A percentile compares a stretch with the other conserved stretches of the same genome.
Evolutionary conservation across 1,140 invertebrate genomes (phyloP).

Genomic region (Drosophila melanica): DNA sequence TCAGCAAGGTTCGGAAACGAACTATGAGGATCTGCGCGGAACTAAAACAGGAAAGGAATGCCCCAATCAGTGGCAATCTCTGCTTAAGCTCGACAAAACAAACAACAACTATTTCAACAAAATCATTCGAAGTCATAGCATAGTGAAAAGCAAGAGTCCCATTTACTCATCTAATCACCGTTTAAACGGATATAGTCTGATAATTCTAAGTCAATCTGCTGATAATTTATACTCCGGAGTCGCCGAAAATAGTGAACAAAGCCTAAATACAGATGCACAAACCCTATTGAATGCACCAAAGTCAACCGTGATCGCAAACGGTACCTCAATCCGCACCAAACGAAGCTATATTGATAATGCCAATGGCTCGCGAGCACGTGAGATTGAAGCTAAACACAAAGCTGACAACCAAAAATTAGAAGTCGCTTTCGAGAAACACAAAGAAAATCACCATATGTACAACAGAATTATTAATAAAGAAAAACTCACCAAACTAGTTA

Average conservation of each 20-base stretch:
- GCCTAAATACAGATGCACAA: neutral
- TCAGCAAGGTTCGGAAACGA: too few relatives aligned
- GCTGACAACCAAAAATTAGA: conserved; percentile 13
- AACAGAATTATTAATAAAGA: conserved; percentile 38
- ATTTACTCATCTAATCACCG: conserved; percentile 24
- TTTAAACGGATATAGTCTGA: conserved; percentile 64
- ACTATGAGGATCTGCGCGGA: too few relatives aligned
- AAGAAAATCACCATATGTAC: conserved; percentile 9
- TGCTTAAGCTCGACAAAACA: conserved; percentile 12
- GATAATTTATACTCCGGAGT: neutral
- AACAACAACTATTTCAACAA: conserved; percentile 2
- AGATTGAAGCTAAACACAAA: neutral
- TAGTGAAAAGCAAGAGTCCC: conserved; percentile 3
- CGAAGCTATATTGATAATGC: conserved; percentile 11
- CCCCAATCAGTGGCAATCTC: neutral
- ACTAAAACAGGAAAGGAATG: neutral
- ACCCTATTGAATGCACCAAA: conserved; percentile 7
- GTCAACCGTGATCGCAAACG: neutral
- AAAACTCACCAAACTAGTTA: conserved; percentile 58
- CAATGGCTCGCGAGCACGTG: neutral
- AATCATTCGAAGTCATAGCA: neutral
- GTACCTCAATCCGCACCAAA: conserved; percentile 15
- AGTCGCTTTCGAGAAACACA: neutral
- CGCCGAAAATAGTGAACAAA: neutral
- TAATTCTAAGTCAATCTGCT: conserved; percentile 56